Base-by-base conservation (phyloP, 2,113 vertebrate genomes). In the Atherinomorus stipes region DNA sequence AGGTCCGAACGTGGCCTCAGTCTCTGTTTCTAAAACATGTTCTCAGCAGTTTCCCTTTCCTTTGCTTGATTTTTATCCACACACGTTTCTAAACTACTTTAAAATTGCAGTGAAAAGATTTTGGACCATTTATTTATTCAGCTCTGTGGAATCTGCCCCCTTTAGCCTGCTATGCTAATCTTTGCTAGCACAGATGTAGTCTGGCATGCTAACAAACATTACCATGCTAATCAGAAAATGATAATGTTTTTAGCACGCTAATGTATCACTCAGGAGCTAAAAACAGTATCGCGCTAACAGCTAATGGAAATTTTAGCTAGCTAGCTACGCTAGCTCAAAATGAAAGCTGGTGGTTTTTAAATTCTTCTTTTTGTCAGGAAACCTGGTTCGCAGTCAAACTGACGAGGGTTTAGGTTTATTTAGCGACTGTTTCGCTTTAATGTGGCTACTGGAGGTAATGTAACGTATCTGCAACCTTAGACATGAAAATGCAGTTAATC, bases 251-350 rank as follows among this genome's bases (percentile, higher is more conserved):
- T 2, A 8, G 69, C 74, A 81, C 81, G 81, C 74, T 76, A 57
- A 65, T 68, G 76, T 50, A 28, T 56, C 1, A 69, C 74, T 78
- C 81, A 87, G 81, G 84, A 74, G 76, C 62, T 66, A 69, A 54
- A 49, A 70, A 62, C 52, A 21, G n/a, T 12, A 53, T 71, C 79
- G 79, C 81, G 81, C 71, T 65, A 78, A 78, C 37, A 49, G 31
- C 9, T 6, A 4, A 34, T 9, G 5, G 5, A 34, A 34, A 34
- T 7, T 3, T 28, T 28, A 28, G 28, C 28, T 28, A 28, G 31
- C 31, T 34, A 34, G 31, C 31, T 34, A 34, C n/a, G 31, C 31
- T 34, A 34, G 5, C 31, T 34, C 12, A 42, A 42, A 42, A 34
- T 34, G 31, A 34, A 34, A 8, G 12, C 12, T 42, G 13, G 12